Base-by-base conservation (phyloP, 2,797 vertebrate genomes). In the Coilia nasus region DNA sequence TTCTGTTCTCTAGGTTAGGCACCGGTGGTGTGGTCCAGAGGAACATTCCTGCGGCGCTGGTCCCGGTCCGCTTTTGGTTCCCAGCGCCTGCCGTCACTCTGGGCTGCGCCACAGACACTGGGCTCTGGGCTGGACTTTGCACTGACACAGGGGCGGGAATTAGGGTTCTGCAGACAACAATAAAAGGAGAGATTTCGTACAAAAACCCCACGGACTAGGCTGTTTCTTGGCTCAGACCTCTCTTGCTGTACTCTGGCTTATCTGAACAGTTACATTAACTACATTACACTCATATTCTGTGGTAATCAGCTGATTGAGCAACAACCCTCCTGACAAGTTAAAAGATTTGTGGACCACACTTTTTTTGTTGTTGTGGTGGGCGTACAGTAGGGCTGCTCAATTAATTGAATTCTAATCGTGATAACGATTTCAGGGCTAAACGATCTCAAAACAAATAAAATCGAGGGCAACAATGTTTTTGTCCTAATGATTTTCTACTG, bases 131-230 rank as follows among this genome's bases (percentile, higher is more conserved):
- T 82, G 82, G 87, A 88, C 80, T 92, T 91, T 93, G 93, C 94
- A 93, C 93, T 94, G 92, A 94, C 57, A 84, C 86, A 67, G 83
- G 90, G 90, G 84, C 88, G 88, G 84, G 86, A 91, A 85, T 87
- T 91, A 84, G 91, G 87, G 62, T 84, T 93, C 90, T 92, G 78
- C 89, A 88, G 90, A 94, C 91, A 93, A 87, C 87, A 95, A 92
- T 95, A 95, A 96, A 96, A 90, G 59, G 28, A 82, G 41, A 78
- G 90, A 82, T 95, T 95, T 95, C 89, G 89, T 95, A 95, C 57
- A 89, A 94, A 89, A 86, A 3, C 21, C 35, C 82, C 54, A 82
- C 21, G 44, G 87, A 82, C 84, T 14, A 47, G 57, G 14, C 89
- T 71, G 85, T 35, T 86, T 82, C n/a, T 54, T 25, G 89, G 5